phyloP scores from a whole-genome alignment of 2,797 vertebrate genomes.

The Garrulus glandarius region DNA sequence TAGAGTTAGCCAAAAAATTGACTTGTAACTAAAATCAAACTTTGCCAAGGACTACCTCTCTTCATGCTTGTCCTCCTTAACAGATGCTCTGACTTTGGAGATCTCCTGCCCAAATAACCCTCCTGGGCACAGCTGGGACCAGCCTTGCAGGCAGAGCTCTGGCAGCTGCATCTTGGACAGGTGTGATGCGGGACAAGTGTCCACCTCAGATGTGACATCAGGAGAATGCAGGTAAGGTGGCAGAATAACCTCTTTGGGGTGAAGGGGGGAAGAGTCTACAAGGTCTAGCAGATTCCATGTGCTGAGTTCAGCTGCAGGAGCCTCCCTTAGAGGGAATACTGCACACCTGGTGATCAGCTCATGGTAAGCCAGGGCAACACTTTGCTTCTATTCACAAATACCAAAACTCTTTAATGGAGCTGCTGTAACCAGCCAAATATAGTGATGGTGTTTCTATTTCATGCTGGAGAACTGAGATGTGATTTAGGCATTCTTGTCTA shows the following conservation, averaged over 20 bases:
- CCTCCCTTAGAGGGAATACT: neutral
- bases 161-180: neutral
- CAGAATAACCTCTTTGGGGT: neutral
- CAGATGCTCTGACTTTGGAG: conserved; percentile 76
- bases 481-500: neutral
- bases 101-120: neutral
- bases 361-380: neutral
- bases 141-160: neutral
- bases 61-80: neutral
- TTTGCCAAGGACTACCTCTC: neutral
- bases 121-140: neutral
- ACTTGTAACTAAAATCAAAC: neutral
- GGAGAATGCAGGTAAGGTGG: conserved; percentile 28
- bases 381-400: neutral
- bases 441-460: neutral
- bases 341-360: neutral
- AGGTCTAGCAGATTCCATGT: neutral
- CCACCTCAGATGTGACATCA: neutral
- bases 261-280: neutral
- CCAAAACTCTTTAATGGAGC: neutral
- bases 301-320: neutral
- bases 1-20: neutral
- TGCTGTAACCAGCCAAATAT: neutral
- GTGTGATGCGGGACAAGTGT: neutral
- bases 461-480: neutral